Percentiles rank a stretch among this genome's conserved stretches.
Conservation (phyloP, 2,797 vertebrate species). For the Steatocranus sp. region DNA sequence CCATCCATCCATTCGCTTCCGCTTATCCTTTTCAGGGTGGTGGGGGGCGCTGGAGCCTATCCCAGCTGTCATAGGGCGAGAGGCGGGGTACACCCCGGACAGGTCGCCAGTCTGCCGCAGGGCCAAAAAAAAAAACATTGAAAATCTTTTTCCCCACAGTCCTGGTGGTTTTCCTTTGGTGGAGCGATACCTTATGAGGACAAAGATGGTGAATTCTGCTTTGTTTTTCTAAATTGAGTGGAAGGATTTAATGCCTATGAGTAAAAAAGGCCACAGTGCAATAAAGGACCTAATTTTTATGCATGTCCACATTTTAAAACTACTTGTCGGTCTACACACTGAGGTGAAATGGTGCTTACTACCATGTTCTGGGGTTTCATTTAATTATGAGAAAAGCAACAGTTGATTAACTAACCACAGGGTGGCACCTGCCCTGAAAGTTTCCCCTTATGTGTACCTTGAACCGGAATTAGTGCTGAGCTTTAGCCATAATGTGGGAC, state of each 20-base stretch:
- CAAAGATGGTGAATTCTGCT: neutral
- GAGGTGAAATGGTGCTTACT: neutral
- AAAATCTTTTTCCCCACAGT: neutral
- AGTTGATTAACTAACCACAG: neutral
- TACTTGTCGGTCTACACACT: neutral
- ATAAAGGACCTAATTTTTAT: neutral
- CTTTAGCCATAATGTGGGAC: neutral
- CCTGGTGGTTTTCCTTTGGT: neutral
- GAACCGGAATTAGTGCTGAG: accelerated
- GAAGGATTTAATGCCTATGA: neutral
- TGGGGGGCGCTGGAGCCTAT: no score
- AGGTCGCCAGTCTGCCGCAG: no score
- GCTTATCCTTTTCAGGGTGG: no score
- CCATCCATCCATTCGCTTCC: no score
- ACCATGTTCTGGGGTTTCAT: neutral
- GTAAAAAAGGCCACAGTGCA: neutral
- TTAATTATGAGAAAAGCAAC: neutral
- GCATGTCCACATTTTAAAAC: neutral
- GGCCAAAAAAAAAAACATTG: neutral
- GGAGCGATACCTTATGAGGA: neutral
- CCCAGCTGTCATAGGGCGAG: no score
- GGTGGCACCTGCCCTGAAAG: neutral
- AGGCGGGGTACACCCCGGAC: no score
- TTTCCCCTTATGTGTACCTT: neutral
- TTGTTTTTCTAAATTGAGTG: neutral